A percentile compares a stretch with the other conserved stretches of the same genome.
These are phyloP conservation scores for Passer domesticus DNA, from an alignment of 2,113 vertebrate genomes.

Conservation along the genomic window DNA sequence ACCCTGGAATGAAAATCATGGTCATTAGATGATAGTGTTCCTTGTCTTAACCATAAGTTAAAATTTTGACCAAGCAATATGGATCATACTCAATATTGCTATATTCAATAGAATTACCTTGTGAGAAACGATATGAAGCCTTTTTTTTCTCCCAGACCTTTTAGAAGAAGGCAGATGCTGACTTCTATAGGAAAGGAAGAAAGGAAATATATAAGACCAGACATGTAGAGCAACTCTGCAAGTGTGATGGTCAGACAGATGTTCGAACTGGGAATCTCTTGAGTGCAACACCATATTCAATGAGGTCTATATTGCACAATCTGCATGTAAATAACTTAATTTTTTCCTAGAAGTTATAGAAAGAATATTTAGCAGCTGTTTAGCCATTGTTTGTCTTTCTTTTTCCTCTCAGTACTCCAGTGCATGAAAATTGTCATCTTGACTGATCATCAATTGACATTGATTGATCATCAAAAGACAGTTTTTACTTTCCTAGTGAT, in stretches of 20 bases:
- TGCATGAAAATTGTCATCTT: neutral
- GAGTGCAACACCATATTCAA: neutral
- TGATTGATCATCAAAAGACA: neutral
- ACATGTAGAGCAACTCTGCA: neutral
- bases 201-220: neutral
- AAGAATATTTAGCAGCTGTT: neutral
- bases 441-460: neutral
- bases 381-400: neutral
- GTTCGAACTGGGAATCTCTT: neutral
- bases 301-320: neutral
- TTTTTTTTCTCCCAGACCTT: neutral
- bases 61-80: neutral
- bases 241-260: neutral
- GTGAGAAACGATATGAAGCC: rapidly evolving
- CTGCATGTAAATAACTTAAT: neutral
- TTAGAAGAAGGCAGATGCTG: neutral
- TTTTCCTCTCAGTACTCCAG: neutral
- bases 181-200: neutral
- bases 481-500: neutral
- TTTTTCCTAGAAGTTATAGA: neutral
- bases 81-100: neutral
- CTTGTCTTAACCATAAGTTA: neutral
- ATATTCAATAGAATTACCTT: neutral
- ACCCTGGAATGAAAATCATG: rapidly evolving
- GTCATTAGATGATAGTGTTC: neutral